Percentiles rank a stretch among this genome's conserved stretches.
Conservation (phyloP, 2,797 vertebrate species). For the Poeciliopsis gracilis region DNA sequence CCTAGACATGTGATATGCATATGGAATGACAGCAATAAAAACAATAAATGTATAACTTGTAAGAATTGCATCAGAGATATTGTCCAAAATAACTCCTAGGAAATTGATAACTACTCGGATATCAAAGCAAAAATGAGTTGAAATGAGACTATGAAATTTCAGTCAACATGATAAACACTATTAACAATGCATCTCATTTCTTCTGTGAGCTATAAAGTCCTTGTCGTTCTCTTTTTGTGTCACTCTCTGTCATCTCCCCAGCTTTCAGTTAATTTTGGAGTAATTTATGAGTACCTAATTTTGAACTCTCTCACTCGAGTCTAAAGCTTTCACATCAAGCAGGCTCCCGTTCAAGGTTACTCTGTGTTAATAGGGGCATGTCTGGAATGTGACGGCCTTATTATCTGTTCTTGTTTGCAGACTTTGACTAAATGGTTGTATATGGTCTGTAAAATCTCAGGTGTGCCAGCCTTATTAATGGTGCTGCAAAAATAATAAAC, state of each 20-base stretch:
- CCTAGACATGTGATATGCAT: not conserved
- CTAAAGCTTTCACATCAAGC: constrained; percentile 23
- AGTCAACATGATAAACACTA: constrained; percentile 49
- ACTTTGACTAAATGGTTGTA: constrained; percentile 2
- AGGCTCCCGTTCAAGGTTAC: constrained; percentile 21
- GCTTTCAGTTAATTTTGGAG: constrained; percentile 38
- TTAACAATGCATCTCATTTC: constrained; percentile 60
- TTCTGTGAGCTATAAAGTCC: constrained; percentile 51
- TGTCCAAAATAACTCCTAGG: constrained; percentile 4
- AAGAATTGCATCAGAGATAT: constrained; percentile 5
- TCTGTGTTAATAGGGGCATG: constrained; percentile 38
- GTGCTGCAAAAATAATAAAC: constrained; percentile 5
- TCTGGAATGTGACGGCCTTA: constrained; percentile 21
- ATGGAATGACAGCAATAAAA: not conserved
- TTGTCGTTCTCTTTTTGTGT: constrained; percentile 40
- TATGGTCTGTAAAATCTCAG: constrained; percentile 15
- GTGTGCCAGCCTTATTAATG: constrained; percentile 16
- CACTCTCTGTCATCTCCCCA: constrained; percentile 30
- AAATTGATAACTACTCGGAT: constrained; percentile 34
- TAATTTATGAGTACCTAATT: constrained; percentile 57
- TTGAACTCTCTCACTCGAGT: constrained; percentile 28
- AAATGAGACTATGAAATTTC: constrained; percentile 42
- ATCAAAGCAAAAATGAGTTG: constrained; percentile 35
- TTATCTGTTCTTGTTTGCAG: constrained; percentile 11
- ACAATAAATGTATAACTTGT: constrained; percentile 7